Evolutionary conservation across 23 tunicate genomes (phyloP).

Genomic region (Halocynthia roretzi): DNA sequence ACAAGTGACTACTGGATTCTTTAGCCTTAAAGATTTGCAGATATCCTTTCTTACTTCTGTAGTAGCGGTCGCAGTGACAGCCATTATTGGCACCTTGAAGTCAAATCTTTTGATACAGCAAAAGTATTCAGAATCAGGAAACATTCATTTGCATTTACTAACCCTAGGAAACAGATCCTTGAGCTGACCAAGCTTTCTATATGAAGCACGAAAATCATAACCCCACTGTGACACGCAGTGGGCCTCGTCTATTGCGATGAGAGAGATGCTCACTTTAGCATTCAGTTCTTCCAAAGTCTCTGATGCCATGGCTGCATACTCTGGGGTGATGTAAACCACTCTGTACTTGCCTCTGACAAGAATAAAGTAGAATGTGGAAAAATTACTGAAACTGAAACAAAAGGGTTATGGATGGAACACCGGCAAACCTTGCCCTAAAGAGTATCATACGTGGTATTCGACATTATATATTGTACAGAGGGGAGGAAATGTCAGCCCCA

Average conservation of each 20-base stretch:
- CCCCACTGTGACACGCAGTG: constrained; percentile 99
- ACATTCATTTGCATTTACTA: background rate
- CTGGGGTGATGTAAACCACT: constrained; percentile 95
- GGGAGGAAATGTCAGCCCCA: background rate
- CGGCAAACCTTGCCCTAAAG: too few relatives aligned
- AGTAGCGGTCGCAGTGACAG: constrained; percentile 97
- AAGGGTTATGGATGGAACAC: too few relatives aligned
- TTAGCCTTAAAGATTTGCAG: constrained; percentile 62
- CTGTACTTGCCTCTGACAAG: constrained; percentile 56
- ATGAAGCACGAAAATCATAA: constrained; percentile 85
- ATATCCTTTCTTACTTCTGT: constrained; percentile 94
- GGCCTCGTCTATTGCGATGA: constrained; percentile 94
- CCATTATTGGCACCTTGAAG: constrained; percentile 78
- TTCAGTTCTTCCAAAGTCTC: constrained; percentile 48
- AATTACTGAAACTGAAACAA: background rate
- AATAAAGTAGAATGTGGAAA: background rate
- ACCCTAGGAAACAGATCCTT: constrained; percentile 12
- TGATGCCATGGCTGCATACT: constrained; percentile 65
- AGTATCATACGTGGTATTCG: too few relatives aligned
- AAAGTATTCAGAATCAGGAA: background rate
- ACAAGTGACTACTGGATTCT: constrained; percentile 73
- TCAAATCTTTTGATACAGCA: background rate
- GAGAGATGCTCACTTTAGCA: constrained; percentile 63
- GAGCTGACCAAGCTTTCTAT: constrained; percentile 71
- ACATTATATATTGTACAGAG: background rate